A percentile compares a stretch with the other conserved stretches of the same genome.
These are phyloP conservation scores for Stenolophus ochropezus DNA, from an alignment of 2,888 invertebrate genomes.

Conservation along the genomic window DNA sequence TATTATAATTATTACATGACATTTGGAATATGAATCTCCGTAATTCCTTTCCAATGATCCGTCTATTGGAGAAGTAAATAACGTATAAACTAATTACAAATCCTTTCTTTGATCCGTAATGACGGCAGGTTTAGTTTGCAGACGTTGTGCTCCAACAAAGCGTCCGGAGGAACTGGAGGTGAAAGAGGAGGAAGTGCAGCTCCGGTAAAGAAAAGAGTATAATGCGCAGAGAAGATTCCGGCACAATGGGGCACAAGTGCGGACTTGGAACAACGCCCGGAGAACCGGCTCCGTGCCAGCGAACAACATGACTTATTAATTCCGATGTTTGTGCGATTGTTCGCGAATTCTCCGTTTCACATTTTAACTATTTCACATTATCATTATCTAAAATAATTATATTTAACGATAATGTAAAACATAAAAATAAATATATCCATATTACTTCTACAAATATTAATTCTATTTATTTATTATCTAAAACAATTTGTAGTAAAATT, in stretches of 20 bases:
- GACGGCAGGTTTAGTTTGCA: not conserved
- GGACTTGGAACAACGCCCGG: constrained; percentile 33
- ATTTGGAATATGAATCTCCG: no score
- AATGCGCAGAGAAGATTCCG: constrained; percentile 46
- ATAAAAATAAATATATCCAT: no score
- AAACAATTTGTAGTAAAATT: no score
- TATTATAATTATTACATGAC: no score
- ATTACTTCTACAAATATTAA: no score
- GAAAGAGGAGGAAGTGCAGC: constrained; percentile 42
- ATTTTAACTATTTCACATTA: no score
- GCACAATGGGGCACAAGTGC: constrained; percentile 33
- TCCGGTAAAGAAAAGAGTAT: constrained; percentile 50
- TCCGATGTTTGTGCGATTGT: not conserved
- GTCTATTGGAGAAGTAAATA: no score
- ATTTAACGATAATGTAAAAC: no score
- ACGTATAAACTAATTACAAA: not conserved
- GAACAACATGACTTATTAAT: not conserved
- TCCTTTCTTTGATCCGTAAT: not conserved
- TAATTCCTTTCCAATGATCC: no score
- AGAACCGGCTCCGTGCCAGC: not conserved
- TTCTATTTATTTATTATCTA: no score
- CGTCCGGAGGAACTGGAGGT: not conserved
- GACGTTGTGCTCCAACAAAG: not conserved
- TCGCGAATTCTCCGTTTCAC: no score
- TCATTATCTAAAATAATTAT: no score